Evolutionary conservation across 2,797 vertebrate species (phyloP).

Genomic region (Scolopax rusticola): DNA sequence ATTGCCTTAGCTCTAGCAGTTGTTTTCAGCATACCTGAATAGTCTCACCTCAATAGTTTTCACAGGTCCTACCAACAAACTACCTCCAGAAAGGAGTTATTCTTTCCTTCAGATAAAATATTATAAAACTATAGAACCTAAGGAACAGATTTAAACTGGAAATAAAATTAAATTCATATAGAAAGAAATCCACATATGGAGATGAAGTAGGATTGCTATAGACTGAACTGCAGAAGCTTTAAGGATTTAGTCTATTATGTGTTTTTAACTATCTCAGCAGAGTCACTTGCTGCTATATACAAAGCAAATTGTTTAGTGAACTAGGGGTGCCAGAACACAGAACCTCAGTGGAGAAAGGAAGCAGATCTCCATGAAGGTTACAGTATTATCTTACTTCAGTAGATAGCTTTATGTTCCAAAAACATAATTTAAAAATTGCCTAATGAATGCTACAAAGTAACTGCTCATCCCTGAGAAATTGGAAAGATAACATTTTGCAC

Average conservation of each 20-base stretch:
- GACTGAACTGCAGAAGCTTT: not conserved
- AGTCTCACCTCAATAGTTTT: not conserved
- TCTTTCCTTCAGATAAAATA: not conserved
- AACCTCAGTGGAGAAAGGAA: not conserved
- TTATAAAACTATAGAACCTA: not conserved
- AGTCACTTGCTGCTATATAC: not conserved
- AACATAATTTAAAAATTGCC: not conserved
- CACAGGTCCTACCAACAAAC: not conserved
- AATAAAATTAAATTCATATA: not conserved
- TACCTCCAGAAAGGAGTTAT: not conserved
- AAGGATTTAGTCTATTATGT: not conserved
- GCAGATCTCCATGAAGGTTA: not conserved
- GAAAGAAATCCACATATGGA: not conserved
- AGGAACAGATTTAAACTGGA: not conserved
- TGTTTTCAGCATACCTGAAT: not conserved
- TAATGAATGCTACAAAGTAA: not conserved
- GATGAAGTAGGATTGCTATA: not conserved
- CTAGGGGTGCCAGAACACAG: not conserved
- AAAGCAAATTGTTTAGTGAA: not conserved
- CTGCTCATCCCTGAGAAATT: not conserved
- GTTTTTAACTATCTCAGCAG: not conserved
- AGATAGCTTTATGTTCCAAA: not conserved
- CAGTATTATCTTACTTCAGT: not conserved
- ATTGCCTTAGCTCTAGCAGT: not conserved
- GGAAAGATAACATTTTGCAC: not conserved